Base-by-base conservation (phyloP, 1,140 invertebrate species). In the Trichoplusia ni region DNA sequence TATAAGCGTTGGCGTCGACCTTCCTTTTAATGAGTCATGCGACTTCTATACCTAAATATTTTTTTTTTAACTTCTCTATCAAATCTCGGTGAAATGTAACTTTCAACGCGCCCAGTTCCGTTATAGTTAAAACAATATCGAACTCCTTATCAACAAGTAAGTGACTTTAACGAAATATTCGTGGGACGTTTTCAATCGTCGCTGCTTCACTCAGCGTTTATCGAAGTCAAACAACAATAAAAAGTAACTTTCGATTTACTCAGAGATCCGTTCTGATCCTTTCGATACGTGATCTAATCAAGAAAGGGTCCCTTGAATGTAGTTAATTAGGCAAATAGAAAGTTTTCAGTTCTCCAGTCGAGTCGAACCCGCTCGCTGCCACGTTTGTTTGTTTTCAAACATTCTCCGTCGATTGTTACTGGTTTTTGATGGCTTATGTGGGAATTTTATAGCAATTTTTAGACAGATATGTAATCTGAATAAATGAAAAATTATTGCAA, bases 261-360 rank as follows among this genome's bases (percentile, higher is more conserved):
- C 63, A 23, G 64, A 71, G 75, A 76, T 78, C 78, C 73, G 67
- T 76, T 78, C 66, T 71, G 68, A 78, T 78, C 75, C 75, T 66
- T 53, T 59, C 75, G 70, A 85, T 86, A 82, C 83, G 81, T 80
- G 81, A 84, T 83, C 78, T 75, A 82, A 83, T 83, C 79, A 84
- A 77, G 72, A 74, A 73, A 76, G 72, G 75, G 75, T 78, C 76
- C 67, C 69, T 72, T 75, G 77, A 77, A 80, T 84, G 71, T 82
- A 81, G 75, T 82, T 84, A 86, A 84, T 86, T 86, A 86, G 75
- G 80, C 69, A 81, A 86, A 86, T 76, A 82, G 69, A 78, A 86
- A 86, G 75, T 86, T 86, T 56, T 78, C 46, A 58, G 62, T 64
- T 60, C 37, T 42, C 33, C 49, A 19, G 18, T 72, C 51, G 46